Evolutionary conservation across 2,888 invertebrate species (phyloP), one percentile per base, ranked within the genome.

Genomic region (Tromatobia lineatoria): DNA sequence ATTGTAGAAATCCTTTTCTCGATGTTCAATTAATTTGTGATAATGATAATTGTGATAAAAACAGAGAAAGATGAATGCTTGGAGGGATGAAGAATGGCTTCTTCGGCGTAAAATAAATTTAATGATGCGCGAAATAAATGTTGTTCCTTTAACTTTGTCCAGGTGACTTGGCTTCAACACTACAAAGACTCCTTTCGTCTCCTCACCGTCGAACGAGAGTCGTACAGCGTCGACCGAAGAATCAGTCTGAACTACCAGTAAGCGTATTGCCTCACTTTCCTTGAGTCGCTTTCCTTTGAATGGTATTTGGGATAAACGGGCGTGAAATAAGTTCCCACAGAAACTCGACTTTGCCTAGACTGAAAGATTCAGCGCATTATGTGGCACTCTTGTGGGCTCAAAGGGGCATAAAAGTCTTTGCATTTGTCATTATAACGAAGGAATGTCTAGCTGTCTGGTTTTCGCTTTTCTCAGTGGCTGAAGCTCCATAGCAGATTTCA

Each of bases 131-230:
- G 57, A 74, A 73, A n/a, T 52, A 59, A 52, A 42, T 77, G 80
- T 64, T 50, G 54, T 71, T 85, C 34, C 64, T 80, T 69, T 82
- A 77, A 38, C 50, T 77, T 15, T 80, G 45, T 47, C 3, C 94
- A 96, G 96, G 96, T 96, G 86, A 95, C 95, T 79, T 96, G 95
- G 96, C 91, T 95, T 67, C 95, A 95, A 87, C 94, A 95, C 85
- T 94, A 94, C 90, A 94, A 94, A 78, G 95, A 95, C 85, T 95
- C 94, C 42, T 95, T 96, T 88, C 95, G 95, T 87, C 93, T 96
- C 86, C 94, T 96, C 80, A 95, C 95, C 4, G 95, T 95, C 13
- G 95, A 95, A 47, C 94, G 94, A 86, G 94, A 94, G 78, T 94
- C 95, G 20, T 95, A 95, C 92, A 95, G 95, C 91, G 94, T 95